Conservation (phyloP, 2,888 invertebrate genomes). For the Andrena bicolor region DNA sequence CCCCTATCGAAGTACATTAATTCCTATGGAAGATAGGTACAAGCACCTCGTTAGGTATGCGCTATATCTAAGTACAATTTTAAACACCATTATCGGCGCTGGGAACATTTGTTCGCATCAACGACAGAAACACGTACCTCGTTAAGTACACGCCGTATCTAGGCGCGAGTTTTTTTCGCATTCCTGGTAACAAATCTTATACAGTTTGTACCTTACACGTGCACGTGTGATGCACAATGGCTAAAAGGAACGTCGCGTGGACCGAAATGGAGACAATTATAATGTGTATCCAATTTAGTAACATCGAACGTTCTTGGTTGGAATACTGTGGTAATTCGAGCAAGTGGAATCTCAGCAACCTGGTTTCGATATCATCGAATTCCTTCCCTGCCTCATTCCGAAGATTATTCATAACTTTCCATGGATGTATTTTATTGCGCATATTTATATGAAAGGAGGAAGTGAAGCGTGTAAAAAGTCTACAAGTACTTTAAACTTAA, state of each 20-base stretch:
- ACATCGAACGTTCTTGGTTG: background rate
- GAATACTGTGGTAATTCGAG: background rate
- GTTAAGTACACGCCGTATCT: slow-evolving; percentile 52
- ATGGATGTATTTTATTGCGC: background rate
- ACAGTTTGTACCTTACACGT: slow-evolving; percentile 37
- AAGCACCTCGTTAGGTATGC: slow-evolving; percentile 56
- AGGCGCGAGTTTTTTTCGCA: slow-evolving; percentile 14
- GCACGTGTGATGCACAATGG: background rate
- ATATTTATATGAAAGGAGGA: slow-evolving; percentile 2
- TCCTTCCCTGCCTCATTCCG: background rate
- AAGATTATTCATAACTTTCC: background rate
- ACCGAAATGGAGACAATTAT: background rate
- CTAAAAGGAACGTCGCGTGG: background rate
- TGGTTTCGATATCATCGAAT: background rate
- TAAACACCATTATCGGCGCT: slow-evolving; percentile 54
- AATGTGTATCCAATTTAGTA: background rate
- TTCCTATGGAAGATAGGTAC: slow-evolving; percentile 47
- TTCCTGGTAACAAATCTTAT: slow-evolving; percentile 35
- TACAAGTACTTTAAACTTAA: background rate
- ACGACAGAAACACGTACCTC: slow-evolving; percentile 63
- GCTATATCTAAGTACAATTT: slow-evolving; percentile 59
- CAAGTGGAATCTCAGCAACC: no score
- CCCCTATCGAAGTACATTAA: slow-evolving; percentile 37
- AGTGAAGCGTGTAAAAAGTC: background rate
- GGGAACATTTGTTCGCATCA: slow-evolving; percentile 56